Conservation (phyloP, 1,140 invertebrate genomes). For the Coptotermes formosanus region DNA sequence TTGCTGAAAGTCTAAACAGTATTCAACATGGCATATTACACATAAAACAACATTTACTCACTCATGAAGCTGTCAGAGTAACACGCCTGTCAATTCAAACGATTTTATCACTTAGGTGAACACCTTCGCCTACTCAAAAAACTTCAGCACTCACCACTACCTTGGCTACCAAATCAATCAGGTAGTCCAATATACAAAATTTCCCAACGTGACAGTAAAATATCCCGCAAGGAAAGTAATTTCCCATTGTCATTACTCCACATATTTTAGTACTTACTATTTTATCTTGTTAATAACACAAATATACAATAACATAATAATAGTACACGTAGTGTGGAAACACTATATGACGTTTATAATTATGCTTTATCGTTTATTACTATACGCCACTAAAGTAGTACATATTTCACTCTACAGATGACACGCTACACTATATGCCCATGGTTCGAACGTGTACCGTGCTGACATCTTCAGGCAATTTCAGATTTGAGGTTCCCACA, state of each 20-base stretch:
- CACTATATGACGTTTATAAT: too few relatives aligned
- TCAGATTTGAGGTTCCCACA: too few relatives aligned
- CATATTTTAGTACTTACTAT: too few relatives aligned
- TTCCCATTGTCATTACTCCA: not conserved
- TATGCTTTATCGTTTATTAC: too few relatives aligned
- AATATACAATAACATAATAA: too few relatives aligned
- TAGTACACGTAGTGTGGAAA: too few relatives aligned
- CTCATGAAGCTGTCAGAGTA: not conserved
- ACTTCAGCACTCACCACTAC: not conserved
- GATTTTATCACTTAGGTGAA: not conserved
- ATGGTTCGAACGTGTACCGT: too few relatives aligned
- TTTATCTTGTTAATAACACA: too few relatives aligned
- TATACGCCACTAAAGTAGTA: too few relatives aligned
- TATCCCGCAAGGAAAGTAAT: not conserved
- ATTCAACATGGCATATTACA: not conserved
- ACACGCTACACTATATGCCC: too few relatives aligned
- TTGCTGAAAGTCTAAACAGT: not conserved
- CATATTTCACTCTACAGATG: too few relatives aligned
- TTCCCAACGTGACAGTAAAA: not conserved
- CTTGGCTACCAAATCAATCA: not conserved
- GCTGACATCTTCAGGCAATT: too few relatives aligned
- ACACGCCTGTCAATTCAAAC: not conserved
- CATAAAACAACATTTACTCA: not conserved
- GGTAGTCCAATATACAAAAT: not conserved
- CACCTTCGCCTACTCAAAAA: not conserved